These are phyloP conservation scores for Drosophila glabriapex DNA, from an alignment of 2,888 invertebrate species.

Conservation along the genomic window DNA sequence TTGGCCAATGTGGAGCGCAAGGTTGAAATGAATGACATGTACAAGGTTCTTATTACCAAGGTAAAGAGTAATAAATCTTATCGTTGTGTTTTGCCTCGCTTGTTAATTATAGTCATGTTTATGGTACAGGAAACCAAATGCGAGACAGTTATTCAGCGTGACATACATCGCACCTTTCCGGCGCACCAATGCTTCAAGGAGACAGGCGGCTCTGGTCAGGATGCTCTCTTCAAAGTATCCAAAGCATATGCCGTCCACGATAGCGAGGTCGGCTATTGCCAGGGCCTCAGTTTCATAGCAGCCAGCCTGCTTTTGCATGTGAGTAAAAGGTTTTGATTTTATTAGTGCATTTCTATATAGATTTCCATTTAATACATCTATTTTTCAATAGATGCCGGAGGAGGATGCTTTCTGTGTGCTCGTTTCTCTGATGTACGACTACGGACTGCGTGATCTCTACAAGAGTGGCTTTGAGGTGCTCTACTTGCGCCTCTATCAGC, in stretches of 20 bases:
- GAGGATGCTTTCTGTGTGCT: conserved; percentile 99
- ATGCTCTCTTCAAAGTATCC: conserved; percentile 97
- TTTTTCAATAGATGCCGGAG: conserved; percentile 96
- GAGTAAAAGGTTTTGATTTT: conserved; percentile 84
- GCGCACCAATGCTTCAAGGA: conserved; percentile 99
- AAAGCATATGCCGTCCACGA: conserved; percentile 99
- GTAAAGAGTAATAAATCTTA: conserved; percentile 87
- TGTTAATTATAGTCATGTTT: background rate
- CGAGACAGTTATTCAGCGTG: conserved; percentile 97
- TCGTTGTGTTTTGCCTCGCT: background rate
- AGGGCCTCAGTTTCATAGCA: conserved; percentile 98
- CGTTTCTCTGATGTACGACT: conserved; percentile 98
- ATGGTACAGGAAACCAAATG: conserved; percentile 94
- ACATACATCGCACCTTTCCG: conserved; percentile 99
- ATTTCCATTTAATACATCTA: background rate
- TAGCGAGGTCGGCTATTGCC: conserved; percentile 99
- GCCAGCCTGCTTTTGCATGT: conserved; percentile 98
- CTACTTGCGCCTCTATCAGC: conserved; percentile 96
- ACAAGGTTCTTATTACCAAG: conserved; percentile 93
- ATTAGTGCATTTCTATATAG: background rate
- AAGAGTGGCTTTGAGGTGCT: conserved; percentile 98
- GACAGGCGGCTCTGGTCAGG: conserved; percentile 96
- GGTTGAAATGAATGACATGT: conserved; percentile 95
- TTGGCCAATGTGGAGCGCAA: conserved; percentile 95
- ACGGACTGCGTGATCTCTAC: conserved; percentile 96